Evolutionary conservation across 35 echinoderm and acorn worm species (phyloP).

Genomic region (Acanthaster planci): DNA sequence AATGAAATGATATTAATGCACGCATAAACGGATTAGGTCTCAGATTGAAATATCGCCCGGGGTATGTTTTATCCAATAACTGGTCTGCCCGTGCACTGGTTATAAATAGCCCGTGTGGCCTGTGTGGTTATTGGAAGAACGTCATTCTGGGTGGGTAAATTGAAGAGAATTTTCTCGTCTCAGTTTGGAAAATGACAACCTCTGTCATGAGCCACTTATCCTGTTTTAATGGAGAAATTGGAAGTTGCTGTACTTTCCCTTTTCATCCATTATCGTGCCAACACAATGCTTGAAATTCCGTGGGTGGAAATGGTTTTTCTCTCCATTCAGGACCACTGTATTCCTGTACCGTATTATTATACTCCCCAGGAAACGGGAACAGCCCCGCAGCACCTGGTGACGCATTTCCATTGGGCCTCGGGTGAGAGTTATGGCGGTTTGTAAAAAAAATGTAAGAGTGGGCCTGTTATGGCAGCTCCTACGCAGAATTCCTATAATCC

Average conservation of each 20-base stretch:
- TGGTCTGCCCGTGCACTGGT: not conserved
- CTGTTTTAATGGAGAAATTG: no score
- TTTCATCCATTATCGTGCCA: no score
- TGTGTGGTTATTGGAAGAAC: no score
- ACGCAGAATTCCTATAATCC: not conserved
- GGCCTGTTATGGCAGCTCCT: not conserved
- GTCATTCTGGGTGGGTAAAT: no score
- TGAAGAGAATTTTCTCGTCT: no score
- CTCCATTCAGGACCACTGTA: no score
- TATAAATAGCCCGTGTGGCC: no score
- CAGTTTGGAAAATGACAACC: no score
- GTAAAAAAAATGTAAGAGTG: not conserved
- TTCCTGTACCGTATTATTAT: not conserved
- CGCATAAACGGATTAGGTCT: constrained; percentile 18
- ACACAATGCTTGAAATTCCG: not conserved
- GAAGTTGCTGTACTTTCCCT: no score
- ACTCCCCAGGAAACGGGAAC: not conserved
- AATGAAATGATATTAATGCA: constrained; percentile 34
- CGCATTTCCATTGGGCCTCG: constrained; percentile 27
- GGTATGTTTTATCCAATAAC: constrained; percentile 13
- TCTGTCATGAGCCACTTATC: no score
- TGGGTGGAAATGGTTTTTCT: not conserved
- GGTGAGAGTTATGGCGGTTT: not conserved
- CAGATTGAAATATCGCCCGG: not conserved
- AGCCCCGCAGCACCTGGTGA: not conserved